phyloP scores from a whole-genome alignment of 1,140 invertebrate species.

The Tetramorium simillimum region DNA sequence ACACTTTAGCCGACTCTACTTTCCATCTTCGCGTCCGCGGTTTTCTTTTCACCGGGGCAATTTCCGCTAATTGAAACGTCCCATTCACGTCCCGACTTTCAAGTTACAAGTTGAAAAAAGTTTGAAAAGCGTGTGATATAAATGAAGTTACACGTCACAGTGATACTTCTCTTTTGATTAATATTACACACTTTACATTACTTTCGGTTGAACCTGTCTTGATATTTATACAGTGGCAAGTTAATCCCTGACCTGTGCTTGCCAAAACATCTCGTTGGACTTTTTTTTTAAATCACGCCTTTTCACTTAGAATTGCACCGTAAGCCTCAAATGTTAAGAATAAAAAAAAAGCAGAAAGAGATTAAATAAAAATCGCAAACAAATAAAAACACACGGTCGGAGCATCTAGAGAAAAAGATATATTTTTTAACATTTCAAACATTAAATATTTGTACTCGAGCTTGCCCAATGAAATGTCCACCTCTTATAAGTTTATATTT shows the following conservation, averaged over 20 bases:
- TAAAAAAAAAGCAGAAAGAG: not conserved
- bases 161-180: not conserved
- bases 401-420: not conserved
- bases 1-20: slow-evolving; percentile 18
- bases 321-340: not conserved
- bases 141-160: not conserved
- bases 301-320: not conserved
- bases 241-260: not conserved
- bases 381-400: not conserved
- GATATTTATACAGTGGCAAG: not conserved
- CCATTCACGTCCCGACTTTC: not conserved
- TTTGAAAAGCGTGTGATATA: not conserved
- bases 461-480: not conserved
- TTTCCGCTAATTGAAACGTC: slow-evolving; percentile 65
- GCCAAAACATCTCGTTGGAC: not conserved
- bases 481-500: not conserved
- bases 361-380: not conserved
- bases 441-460: not conserved
- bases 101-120: not conserved
- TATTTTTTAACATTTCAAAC: not conserved
- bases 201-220: not conserved
- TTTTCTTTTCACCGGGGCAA: slow-evolving; percentile 42
- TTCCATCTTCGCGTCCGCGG: slow-evolving; percentile 18
- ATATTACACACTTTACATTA: not conserved
- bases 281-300: not conserved